Conservation (phyloP, 92 coral and sea anemone genomes). For the Epizoanthus rinbou region DNA sequence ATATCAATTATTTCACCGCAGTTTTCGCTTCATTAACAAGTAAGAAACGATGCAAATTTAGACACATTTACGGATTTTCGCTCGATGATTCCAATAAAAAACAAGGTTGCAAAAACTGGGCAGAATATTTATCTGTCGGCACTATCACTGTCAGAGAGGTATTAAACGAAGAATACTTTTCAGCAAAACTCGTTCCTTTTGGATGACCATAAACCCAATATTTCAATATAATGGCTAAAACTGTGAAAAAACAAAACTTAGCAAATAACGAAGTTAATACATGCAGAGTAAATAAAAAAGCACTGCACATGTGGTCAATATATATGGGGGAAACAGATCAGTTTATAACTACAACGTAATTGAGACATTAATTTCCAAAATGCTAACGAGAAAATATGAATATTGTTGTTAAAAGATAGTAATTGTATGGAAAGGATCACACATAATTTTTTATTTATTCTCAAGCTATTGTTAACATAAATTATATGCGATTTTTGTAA, state of each 20-base stretch:
- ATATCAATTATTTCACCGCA: neutral
- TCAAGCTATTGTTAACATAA: neutral
- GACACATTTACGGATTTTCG: neutral
- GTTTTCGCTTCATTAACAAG: slow-evolving; percentile 13
- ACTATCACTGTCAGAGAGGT: neutral
- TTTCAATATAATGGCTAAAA: neutral
- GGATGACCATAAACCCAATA: neutral
- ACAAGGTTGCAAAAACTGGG: neutral
- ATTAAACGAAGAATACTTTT: neutral
- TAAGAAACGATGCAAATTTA: neutral
- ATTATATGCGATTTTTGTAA: neutral
- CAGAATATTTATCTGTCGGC: neutral
- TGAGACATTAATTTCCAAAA: no score
- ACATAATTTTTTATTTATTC: neutral
- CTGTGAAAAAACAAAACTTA: neutral
- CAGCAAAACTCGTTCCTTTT: neutral
- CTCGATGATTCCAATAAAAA: neutral
- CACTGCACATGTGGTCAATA: no score
- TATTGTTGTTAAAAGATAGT: no score
- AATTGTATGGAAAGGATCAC: no score
- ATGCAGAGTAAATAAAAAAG: neutral
- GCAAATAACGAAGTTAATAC: neutral
- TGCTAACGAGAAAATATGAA: no score
- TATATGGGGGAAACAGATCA: no score
- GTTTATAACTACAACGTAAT: no score